phyloP scores from a whole-genome alignment of 2,113 vertebrate species.

The Albula goreensis region DNA sequence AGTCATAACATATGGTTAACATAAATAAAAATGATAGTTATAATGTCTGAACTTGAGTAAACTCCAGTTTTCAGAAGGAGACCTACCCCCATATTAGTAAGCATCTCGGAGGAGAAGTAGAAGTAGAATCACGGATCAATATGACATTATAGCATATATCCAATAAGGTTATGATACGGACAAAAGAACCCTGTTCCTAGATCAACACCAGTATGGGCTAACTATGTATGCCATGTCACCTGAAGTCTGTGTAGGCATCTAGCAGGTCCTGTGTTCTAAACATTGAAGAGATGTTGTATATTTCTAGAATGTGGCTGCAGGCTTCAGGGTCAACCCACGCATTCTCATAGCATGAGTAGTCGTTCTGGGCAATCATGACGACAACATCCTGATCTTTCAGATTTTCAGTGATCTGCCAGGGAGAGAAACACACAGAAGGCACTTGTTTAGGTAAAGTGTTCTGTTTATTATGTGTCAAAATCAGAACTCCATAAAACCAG shows the following conservation, averaged over 20 bases:
- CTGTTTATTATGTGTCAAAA: too few species aligned
- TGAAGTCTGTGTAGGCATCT: constrained; percentile 77
- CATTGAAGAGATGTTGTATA: constrained; percentile 78
- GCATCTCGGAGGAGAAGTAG: too few species aligned
- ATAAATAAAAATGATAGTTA: not conserved
- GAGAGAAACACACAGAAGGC: not conserved
- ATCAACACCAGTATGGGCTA: too few species aligned
- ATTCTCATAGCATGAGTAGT: constrained; percentile 64
- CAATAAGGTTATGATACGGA: too few species aligned
- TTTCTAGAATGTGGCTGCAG: constrained; percentile 85
- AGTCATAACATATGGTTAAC: not conserved
- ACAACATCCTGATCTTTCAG: constrained; percentile 70
- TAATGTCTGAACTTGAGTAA: too few species aligned
- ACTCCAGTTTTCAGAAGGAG: too few species aligned
- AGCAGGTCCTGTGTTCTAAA: constrained; percentile 81
- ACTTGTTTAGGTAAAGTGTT: not conserved
- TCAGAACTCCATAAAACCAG: too few species aligned
- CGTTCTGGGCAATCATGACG: constrained; percentile 68
- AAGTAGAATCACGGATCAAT: too few species aligned
- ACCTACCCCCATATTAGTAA: too few species aligned
- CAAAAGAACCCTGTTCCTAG: too few species aligned
- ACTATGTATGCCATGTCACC: constrained; percentile 65
- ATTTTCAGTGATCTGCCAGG: constrained; percentile 70
- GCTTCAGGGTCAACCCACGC: constrained; percentile 62
- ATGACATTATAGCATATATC: too few species aligned